Evolutionary conservation across 2,888 invertebrate genomes (phyloP).

Genomic region (Meiosimyza decipiens): DNA sequence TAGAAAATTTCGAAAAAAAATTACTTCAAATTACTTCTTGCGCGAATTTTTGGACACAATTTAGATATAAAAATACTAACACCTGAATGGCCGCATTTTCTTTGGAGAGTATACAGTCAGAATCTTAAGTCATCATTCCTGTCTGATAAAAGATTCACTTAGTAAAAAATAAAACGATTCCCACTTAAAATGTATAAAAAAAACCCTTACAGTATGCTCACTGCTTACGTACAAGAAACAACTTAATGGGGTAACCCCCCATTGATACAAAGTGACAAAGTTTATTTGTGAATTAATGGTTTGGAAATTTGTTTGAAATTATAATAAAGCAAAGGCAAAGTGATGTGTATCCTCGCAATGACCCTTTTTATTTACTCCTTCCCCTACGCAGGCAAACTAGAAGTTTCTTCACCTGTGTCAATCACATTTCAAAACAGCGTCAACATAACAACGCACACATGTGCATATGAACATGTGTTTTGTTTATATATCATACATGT

Average conservation of each 20-base stretch:
- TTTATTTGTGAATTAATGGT: slow-evolving; percentile 55
- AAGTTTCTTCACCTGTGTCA: slow-evolving; percentile 40
- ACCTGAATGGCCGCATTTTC: too few species aligned
- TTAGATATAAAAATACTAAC: too few species aligned
- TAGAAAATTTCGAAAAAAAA: too few species aligned
- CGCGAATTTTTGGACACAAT: too few species aligned
- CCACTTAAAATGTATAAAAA: too few species aligned
- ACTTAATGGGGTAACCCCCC: slow-evolving; percentile 6
- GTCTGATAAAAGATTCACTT: background rate
- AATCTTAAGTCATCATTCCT: too few species aligned
- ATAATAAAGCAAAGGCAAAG: slow-evolving; percentile 5
- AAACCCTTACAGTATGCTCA: too few species aligned
- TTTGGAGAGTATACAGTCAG: too few species aligned
- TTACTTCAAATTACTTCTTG: too few species aligned
- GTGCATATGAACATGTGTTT: background rate
- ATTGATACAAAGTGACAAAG: slow-evolving; percentile 43
- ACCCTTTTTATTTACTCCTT: slow-evolving; percentile 39
- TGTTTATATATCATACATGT: background rate
- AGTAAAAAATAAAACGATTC: background rate
- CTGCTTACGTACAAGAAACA: too few species aligned
- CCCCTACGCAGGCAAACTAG: background rate
- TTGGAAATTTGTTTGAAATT: slow-evolving; percentile 51
- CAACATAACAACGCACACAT: slow-evolving; percentile 9
- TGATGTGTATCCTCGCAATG: slow-evolving; percentile 35
- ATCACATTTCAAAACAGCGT: slow-evolving; percentile 35